Evolutionary conservation across 2,113 vertebrate species (phyloP).

Genomic region (Pelodiscus sinensis): DNA sequence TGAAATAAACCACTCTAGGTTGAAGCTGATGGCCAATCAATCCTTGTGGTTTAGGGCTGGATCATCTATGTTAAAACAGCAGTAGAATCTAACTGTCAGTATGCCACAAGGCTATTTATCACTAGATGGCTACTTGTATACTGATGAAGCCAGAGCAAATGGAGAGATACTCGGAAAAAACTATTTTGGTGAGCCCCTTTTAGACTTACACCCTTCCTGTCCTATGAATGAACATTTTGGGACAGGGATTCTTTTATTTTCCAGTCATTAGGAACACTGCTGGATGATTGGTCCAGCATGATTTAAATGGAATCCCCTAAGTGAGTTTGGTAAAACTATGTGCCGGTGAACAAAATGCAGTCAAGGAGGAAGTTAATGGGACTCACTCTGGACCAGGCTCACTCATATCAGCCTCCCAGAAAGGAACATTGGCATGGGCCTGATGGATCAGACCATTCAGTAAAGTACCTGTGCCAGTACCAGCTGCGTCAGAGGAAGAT

Average conservation of each 20-base stretch:
- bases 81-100: not conserved
- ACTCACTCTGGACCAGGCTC: not conserved
- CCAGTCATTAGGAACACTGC: not conserved
- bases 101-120: not conserved
- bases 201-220: not conserved
- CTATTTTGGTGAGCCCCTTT: not conserved
- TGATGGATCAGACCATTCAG: not conserved
- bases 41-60: not conserved
- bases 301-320: not conserved
- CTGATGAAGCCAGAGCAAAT: not conserved
- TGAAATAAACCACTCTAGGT: accelerated
- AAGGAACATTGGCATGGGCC: not conserved
- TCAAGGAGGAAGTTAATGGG: not conserved
- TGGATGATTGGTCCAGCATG: not conserved
- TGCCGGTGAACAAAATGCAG: not conserved
- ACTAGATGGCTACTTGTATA: not conserved
- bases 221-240: not conserved
- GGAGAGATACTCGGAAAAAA: not conserved
- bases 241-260: slow-evolving; percentile 9
- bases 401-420: not conserved
- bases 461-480: not conserved
- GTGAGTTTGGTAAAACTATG: not conserved
- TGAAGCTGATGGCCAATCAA: not conserved
- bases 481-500: slow-evolving; percentile 12
- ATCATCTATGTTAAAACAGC: not conserved